Percentiles rank a stretch among this genome's conserved stretches.
Conservation (phyloP, 2,888 invertebrate species). For the Hydroisotoma schaefferi region DNA sequence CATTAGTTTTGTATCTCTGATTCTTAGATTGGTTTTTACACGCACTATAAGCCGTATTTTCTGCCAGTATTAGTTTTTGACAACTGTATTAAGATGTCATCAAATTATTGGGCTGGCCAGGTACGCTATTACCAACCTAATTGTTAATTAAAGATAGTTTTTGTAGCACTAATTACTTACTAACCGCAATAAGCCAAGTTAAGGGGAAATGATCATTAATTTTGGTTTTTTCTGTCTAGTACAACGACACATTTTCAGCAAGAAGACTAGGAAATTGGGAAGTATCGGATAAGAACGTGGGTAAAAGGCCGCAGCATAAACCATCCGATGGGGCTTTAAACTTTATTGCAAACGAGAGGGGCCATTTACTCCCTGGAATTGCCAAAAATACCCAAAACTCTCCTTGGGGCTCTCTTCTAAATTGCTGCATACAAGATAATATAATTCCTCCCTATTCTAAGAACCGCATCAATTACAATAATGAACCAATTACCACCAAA, state of each 20-base stretch:
- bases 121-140: conserved; percentile 2
- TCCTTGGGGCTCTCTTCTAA: conserved; percentile 39
- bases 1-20: no score
- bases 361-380: conserved; percentile 38
- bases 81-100: conserved; percentile 23
- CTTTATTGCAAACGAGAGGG: conserved; percentile 35
- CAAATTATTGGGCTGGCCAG: conserved; percentile 33
- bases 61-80: not conserved
- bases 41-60: no score
- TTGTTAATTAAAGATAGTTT: not conserved
- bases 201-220: not conserved
- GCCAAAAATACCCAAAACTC: conserved; percentile 24
- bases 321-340: no score
- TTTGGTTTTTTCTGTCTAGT: conserved; percentile 20
- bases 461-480: no score
- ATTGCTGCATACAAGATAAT: conserved; percentile 3
- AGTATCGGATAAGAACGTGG: conserved; percentile 14
- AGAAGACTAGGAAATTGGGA: conserved; percentile 42
- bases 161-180: not conserved
- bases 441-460: not conserved
- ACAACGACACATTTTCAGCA: conserved; percentile 38
- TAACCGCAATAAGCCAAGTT: not conserved
- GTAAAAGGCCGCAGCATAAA: not conserved
- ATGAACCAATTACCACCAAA: no score
- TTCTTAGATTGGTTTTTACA: no score